Conservation (phyloP, 37 sponge, comb jelly and placozoan genomes). For the Amphimedon queenslandica region DNA sequence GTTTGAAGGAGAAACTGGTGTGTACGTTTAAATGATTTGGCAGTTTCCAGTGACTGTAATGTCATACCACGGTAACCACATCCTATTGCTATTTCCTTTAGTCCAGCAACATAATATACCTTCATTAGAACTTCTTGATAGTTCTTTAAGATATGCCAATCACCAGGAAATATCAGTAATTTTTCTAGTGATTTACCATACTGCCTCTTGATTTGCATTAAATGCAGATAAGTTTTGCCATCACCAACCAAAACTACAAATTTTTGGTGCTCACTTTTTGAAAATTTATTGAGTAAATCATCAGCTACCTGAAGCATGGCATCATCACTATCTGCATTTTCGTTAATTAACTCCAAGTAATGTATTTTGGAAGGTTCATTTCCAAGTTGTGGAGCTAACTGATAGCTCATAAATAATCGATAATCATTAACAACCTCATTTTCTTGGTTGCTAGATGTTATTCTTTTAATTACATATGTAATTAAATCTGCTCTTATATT, state of each 20-base stretch:
- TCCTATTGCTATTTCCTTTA: not conserved
- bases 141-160: conserved; percentile 16
- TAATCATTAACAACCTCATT: not conserved
- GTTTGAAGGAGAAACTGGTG: conserved; percentile 3
- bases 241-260: conserved; percentile 31
- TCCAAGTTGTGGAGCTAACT: not conserved
- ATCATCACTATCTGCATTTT: too few relatives aligned
- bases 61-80: conserved; percentile 4
- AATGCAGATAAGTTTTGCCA: conserved; percentile 31
- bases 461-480: conserved; percentile 9
- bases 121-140: conserved; percentile 27
- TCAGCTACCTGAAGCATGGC: conserved; percentile 17
- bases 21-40: conserved; percentile 3
- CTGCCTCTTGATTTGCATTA: conserved; percentile 21
- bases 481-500: not conserved
- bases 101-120: conserved; percentile 13
- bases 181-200: not conserved
- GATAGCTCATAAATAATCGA: not conserved
- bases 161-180: conserved; percentile 13
- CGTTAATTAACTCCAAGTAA: not conserved
- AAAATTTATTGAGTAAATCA: conserved; percentile 5
- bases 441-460: not conserved
- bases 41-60: conserved; percentile 4
- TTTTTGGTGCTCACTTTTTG: not conserved
- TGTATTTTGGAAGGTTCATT: not conserved